Evolutionary conservation across 2,113 vertebrate species (phyloP), one percentile per base, ranked within the genome.

Genomic region (Nymphicus hollandicus): DNA sequence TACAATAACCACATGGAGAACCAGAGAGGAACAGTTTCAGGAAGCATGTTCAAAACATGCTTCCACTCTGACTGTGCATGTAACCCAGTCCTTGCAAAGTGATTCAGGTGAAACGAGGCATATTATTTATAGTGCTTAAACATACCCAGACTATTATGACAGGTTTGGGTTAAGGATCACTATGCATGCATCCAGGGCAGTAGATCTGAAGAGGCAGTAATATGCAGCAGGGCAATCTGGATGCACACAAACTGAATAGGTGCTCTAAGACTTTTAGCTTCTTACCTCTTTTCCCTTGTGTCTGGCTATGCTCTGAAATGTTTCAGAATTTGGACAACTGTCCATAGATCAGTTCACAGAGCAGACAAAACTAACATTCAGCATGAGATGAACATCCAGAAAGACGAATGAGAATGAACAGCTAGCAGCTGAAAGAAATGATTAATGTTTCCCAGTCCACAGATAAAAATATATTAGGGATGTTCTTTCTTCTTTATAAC

Each of bases 391-490:
- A 87, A 72, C 22, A 79, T 76, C 35, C 41, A 76, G 39, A 79
- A 72, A 10, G 41, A 87, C 35, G 25, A 93, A 17, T 58, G 65
- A 89, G 52, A 90, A n/a, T 39, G 43, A 74, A 53, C 3, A 88
- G 17, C 23, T 44, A 92, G 52, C 7, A 46, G 31, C 0, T 72
- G 47, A 81, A 88, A 81, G 87, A 95, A 89, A 72, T 82, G 12
- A 89, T 35, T 91, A 71, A 60, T 60, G 27, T 72, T 89, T 89
- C 53, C 77, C 66, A 72, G 23, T 53, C 11, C 6, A 86, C 5
- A 66, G 78, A 91, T 63, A 89, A 91, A 95, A 94, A 95, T 96
- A 91, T 46, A 17, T 77, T 72, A 82, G 16, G 37, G 63, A 82
- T 72, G 37, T 80, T 91, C 33, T 50, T 89, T 87, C 64, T 84